These are phyloP conservation scores for Otolemur garnettii DNA, from an alignment of 2,113 vertebrate genomes.

Conservation along the genomic window DNA sequence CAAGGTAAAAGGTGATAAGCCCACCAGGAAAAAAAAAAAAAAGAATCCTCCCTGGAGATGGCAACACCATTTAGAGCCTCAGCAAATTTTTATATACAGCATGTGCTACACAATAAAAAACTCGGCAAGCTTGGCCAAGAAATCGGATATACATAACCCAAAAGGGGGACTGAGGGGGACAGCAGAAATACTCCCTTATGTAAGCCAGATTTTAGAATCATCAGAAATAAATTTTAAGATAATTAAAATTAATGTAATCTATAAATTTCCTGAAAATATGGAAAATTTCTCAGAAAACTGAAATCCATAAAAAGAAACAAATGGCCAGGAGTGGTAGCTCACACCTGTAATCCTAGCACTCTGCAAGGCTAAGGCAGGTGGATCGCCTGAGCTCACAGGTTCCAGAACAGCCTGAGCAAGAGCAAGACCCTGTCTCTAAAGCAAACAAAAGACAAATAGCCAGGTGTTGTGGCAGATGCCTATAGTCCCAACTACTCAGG, in stretches of 20 bases:
- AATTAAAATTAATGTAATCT: background rate
- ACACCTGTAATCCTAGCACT: no score
- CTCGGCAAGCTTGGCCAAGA: background rate
- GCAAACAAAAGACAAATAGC: no score
- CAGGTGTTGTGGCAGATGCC: no score
- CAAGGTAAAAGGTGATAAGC: background rate
- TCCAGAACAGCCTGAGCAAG: no score
- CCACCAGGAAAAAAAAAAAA: background rate
- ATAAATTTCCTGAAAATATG: background rate
- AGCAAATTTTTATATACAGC: background rate
- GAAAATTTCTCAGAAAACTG: background rate
- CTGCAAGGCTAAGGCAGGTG: no score
- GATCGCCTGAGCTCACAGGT: no score
- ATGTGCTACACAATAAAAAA: background rate
- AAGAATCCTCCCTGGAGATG: background rate
- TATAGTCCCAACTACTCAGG: no score
- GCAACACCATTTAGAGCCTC: background rate
- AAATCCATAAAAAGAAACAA: background rate
- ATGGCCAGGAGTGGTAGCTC: no score
- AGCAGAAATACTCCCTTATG: background rate
- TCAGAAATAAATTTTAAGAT: background rate
- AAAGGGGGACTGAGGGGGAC: fast-evolving
- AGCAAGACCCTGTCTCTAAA: no score
- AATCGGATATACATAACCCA: background rate
- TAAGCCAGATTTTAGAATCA: background rate